phyloP scores from a whole-genome alignment of 2,888 invertebrate genomes.

The Melanostoma scalare region DNA sequence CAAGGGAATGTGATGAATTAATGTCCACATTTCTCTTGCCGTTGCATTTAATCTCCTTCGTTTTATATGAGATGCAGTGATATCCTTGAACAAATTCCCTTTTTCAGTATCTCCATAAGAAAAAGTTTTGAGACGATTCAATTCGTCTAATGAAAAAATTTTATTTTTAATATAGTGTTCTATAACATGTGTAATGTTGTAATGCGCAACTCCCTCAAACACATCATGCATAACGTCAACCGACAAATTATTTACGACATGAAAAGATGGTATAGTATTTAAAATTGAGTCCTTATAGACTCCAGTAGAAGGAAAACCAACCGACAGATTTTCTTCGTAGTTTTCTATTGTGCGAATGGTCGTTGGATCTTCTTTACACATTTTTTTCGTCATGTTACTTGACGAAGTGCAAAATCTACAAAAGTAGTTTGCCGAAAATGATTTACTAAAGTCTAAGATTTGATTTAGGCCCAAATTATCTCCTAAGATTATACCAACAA shows the following conservation, averaged over 20 bases:
- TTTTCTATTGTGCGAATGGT: constrained; percentile 38
- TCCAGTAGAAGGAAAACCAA: constrained; percentile 37
- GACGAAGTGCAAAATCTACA: constrained; percentile 51
- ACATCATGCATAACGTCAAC: constrained; percentile 67
- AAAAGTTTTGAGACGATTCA: constrained; percentile 61
- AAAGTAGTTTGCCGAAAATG: constrained; percentile 46
- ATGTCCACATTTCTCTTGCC: constrained; percentile 67
- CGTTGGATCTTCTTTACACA: constrained; percentile 40
- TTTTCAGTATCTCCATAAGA: constrained; percentile 65
- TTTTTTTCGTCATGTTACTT: constrained; percentile 14
- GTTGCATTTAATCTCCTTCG: constrained; percentile 50
- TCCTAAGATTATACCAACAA: constrained; percentile 28
- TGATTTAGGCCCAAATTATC: constrained; percentile 50
- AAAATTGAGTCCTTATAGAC: constrained; percentile 39
- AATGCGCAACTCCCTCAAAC: constrained; percentile 55
- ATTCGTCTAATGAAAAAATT: constrained; percentile 55
- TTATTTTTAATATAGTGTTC: constrained; percentile 48
- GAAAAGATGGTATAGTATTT: constrained; percentile 50
- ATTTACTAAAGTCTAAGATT: constrained; percentile 53
- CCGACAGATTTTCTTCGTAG: constrained; percentile 37
- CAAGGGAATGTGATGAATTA: constrained; percentile 54
- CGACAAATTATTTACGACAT: constrained; percentile 47
- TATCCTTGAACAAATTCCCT: constrained; percentile 51
- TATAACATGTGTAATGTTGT: constrained; percentile 50
- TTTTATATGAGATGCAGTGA: constrained; percentile 40